phyloP scores from a whole-genome alignment of 1,140 invertebrate genomes.

The Agrilus planipennis region DNA sequence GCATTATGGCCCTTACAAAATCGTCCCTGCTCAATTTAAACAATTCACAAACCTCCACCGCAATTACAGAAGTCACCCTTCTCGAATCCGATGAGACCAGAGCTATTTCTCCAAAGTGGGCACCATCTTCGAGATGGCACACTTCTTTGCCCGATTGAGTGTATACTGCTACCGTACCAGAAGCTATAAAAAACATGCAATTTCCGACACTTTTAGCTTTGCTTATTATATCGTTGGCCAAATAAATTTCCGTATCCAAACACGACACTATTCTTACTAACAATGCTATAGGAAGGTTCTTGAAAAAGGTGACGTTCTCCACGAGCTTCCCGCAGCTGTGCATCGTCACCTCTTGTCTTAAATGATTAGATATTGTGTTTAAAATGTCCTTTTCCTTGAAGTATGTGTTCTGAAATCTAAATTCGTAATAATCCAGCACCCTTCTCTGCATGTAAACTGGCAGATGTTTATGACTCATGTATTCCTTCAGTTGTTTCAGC shows the following conservation, averaged over 20 bases:
- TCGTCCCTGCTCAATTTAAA: conserved; percentile 34
- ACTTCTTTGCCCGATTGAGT: conserved; percentile 44
- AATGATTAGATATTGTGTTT: conserved; percentile 32
- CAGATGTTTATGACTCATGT: conserved; percentile 30
- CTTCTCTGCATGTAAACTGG: conserved; percentile 24
- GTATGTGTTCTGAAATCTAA: conserved; percentile 34
- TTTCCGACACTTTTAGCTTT: conserved; percentile 40
- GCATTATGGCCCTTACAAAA: conserved; percentile 27
- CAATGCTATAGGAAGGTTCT: conserved; percentile 17
- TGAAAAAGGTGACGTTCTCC: conserved; percentile 17
- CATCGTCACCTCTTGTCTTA: conserved; percentile 24
- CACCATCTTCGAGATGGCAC: conserved; percentile 23
- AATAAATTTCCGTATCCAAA: conserved; percentile 20
- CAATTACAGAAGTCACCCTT: conserved; percentile 37
- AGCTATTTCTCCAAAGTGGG: conserved; percentile 23
- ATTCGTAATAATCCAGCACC: conserved; percentile 31
- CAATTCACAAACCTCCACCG: conserved; percentile 43
- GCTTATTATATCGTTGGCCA: conserved; percentile 33
- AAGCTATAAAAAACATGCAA: conserved; percentile 45
- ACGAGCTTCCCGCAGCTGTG: conserved; percentile 18
- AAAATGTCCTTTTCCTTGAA: conserved; percentile 35
- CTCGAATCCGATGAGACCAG: conserved; percentile 39
- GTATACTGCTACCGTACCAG: conserved; percentile 42
- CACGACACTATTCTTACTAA: conserved; percentile 16
- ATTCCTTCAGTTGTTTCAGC: conserved; percentile 26